phyloP scores from a whole-genome alignment of 2,888 invertebrate genomes.

The Pterobdella sp. region DNA sequence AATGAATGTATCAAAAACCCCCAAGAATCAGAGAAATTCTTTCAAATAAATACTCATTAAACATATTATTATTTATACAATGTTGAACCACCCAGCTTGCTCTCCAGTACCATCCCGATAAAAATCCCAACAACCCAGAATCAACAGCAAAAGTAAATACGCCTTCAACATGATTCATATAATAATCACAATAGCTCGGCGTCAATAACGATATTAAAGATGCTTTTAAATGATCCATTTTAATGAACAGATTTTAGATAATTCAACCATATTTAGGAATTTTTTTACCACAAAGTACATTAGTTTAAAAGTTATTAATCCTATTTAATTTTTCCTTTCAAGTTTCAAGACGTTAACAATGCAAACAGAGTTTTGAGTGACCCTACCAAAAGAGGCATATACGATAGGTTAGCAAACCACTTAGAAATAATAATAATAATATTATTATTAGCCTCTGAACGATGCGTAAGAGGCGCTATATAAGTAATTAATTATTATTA shows the following conservation, averaged over 20 bases:
- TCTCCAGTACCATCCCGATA: constrained; percentile 58
- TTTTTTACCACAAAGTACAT: neutral
- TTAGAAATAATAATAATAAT: neutral
- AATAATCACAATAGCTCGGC: neutral
- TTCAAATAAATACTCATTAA: too few species aligned
- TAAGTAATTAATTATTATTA: too few species aligned
- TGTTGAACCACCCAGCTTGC: too few species aligned
- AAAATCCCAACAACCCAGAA: constrained; percentile 88
- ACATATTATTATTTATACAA: too few species aligned
- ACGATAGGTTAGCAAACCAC: constrained; percentile 60
- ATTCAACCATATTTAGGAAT: neutral
- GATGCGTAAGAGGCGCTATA: too few species aligned
- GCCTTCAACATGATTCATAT: neutral
- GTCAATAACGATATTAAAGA: neutral
- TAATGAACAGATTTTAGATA: neutral
- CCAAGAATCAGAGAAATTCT: too few species aligned
- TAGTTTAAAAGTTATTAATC: too few species aligned
- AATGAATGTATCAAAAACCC: too few species aligned
- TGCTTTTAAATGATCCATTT: neutral
- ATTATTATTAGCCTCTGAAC: too few species aligned
- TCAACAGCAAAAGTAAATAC: constrained; percentile 74
- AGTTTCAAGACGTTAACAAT: constrained; percentile 91
- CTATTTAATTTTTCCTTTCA: too few species aligned
- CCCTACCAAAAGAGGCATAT: constrained; percentile 88
- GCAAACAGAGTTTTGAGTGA: constrained; percentile 90